Percentiles rank a stretch among this genome's conserved stretches.
Conservation (phyloP, 92 coral and sea anemone genomes). For the Phenganax stokvisi region DNA sequence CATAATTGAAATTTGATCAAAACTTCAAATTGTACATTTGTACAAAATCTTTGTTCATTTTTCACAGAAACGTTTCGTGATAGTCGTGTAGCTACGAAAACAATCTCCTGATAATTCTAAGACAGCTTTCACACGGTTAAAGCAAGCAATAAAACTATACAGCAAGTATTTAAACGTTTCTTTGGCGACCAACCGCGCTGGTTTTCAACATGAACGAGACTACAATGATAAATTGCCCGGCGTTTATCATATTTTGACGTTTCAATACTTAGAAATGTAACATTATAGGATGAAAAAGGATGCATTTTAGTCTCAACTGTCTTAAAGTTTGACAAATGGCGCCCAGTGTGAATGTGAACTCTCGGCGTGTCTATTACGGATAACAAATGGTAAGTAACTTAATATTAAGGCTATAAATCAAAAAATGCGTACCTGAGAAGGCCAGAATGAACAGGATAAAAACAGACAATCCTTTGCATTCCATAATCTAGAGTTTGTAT, state of each 20-base stretch:
- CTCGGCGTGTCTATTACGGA: conserved; percentile 26
- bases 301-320: conserved; percentile 14
- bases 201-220: conserved; percentile 32
- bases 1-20: neutral
- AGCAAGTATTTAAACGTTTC: neutral
- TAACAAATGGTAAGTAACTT: conserved; percentile 36
- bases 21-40: neutral
- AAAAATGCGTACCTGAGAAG: conserved; percentile 9
- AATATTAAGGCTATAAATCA: conserved; percentile 19
- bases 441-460: neutral
- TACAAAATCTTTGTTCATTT: neutral
- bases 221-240: conserved; percentile 40
- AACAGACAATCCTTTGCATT: neutral
- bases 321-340: conserved; percentile 37
- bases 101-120: neutral
- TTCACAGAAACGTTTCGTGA: neutral
- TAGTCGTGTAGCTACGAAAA: neutral
- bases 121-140: neutral
- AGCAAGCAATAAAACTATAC: neutral
- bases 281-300: neutral
- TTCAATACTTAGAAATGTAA: conserved; percentile 18
- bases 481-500: neutral
- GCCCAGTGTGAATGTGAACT: conserved; percentile 22
- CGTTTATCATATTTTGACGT: conserved; percentile 43
- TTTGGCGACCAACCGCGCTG: neutral